phyloP scores from a whole-genome alignment of 2,113 vertebrate species.

The Murina feae region DNA sequence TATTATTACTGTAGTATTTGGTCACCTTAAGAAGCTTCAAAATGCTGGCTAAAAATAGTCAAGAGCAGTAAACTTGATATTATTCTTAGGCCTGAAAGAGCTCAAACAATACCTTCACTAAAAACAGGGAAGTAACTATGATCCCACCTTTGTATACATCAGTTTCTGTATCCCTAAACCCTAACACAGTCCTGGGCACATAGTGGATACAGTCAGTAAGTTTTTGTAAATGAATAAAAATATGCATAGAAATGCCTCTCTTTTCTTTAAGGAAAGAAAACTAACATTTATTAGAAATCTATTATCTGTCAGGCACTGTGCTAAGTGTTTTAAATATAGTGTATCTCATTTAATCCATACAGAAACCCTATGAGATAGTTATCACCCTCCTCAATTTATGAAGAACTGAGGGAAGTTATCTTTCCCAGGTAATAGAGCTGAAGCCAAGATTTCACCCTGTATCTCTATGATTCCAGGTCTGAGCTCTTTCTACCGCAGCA shows the following conservation, averaged over 20 bases:
- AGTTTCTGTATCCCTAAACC: not conserved
- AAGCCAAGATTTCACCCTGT: not conserved
- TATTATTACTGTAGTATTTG: not conserved
- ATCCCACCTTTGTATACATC: not conserved
- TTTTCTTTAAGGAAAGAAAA: not conserved
- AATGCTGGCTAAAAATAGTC: not conserved
- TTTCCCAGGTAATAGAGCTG: not conserved
- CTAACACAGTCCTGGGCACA: not conserved
- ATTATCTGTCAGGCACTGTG: not conserved
- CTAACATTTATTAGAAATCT: not conserved
- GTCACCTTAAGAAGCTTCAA: not conserved
- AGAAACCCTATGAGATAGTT: not conserved
- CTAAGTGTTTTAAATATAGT: slow-evolving; percentile 17
- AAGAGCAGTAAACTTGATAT: not conserved
- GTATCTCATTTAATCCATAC: not conserved
- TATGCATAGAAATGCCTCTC: not conserved
- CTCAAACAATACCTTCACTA: not conserved
- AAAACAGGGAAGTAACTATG: not conserved
- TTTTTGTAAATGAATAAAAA: slow-evolving; percentile 12
- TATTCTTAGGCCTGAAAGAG: not conserved
- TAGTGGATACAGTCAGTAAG: not conserved
- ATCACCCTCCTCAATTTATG: not conserved
- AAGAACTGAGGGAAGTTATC: not conserved
- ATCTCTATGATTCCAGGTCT: not conserved
- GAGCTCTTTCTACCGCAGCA: not conserved